phyloP scores from a whole-genome alignment of 2,888 invertebrate species.

The Nephrotoma flavescens region DNA sequence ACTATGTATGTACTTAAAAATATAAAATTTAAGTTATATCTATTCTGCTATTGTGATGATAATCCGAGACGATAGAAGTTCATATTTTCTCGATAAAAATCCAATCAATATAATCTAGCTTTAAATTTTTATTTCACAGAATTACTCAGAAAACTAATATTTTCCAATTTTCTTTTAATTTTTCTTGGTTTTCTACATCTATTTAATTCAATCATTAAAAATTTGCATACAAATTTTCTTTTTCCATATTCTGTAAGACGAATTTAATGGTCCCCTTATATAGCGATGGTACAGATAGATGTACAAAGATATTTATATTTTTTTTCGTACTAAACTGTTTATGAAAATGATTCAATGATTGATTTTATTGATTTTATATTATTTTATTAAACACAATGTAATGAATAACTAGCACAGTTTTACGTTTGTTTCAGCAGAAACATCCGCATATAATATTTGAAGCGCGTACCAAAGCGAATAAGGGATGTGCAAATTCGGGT shows the following conservation, averaged over 20 bases:
- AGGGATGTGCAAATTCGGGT: conserved; percentile 77
- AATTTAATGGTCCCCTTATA: not conserved
- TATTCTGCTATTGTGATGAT: not conserved
- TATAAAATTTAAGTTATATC: not conserved
- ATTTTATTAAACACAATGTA: not conserved
- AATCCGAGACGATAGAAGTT: not conserved
- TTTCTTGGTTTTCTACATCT: not conserved
- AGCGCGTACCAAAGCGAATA: conserved; percentile 77
- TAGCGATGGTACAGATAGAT: not conserved
- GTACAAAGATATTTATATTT: not conserved
- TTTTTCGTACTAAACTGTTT: not conserved
- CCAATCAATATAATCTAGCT: not conserved
- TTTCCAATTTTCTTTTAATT: not conserved
- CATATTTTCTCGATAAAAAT: not conserved
- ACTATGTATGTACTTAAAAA: not conserved
- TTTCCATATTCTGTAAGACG: not conserved
- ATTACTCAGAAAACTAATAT: not conserved
- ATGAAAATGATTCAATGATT: not conserved
- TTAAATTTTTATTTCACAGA: not conserved
- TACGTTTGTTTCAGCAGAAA: conserved; percentile 67
- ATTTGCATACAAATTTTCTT: not conserved
- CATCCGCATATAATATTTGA: conserved; percentile 97
- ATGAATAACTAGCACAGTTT: conserved; percentile 3
- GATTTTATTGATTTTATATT: not conserved
- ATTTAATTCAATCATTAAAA: not conserved